phyloP scores from a whole-genome alignment of 2,797 vertebrate genomes.

The Anguilla megastoma region DNA sequence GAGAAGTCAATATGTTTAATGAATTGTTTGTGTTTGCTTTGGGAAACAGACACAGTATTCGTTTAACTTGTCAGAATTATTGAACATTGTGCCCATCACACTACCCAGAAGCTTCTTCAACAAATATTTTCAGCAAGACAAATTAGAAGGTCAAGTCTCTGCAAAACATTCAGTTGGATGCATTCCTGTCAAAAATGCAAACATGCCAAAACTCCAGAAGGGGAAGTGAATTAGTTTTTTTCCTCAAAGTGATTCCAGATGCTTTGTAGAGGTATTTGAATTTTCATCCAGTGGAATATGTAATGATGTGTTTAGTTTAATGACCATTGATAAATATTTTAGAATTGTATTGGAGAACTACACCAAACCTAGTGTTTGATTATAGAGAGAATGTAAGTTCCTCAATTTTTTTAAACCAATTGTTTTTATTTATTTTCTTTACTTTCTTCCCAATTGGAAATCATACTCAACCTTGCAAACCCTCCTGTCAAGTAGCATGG shows the following conservation, averaged over 20 bases:
- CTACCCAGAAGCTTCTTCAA: not conserved
- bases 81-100: not conserved
- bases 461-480: not conserved
- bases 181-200: not conserved
- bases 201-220: not conserved
- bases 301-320: not conserved
- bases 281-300: not conserved
- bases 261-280: not conserved
- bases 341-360: not conserved
- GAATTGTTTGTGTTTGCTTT: slow-evolving; percentile 16
- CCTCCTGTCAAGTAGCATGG: not conserved
- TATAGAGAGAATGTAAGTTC: not conserved
- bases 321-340: not conserved
- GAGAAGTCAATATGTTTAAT: slow-evolving; percentile 7
- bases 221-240: not conserved
- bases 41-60: not conserved
- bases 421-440: not conserved
- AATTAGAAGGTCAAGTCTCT: not conserved
- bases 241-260: not conserved
- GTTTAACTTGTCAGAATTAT: slow-evolving; percentile 3
- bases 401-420: not conserved
- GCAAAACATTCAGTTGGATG: not conserved
- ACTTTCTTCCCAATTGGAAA: not conserved
- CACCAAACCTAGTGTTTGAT: not conserved
- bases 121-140: not conserved